A percentile compares a stretch with the other conserved stretches of the same genome.
These are phyloP conservation scores for Agonopterix arenella DNA, from an alignment of 2,888 invertebrate species.

Conservation along the genomic window DNA sequence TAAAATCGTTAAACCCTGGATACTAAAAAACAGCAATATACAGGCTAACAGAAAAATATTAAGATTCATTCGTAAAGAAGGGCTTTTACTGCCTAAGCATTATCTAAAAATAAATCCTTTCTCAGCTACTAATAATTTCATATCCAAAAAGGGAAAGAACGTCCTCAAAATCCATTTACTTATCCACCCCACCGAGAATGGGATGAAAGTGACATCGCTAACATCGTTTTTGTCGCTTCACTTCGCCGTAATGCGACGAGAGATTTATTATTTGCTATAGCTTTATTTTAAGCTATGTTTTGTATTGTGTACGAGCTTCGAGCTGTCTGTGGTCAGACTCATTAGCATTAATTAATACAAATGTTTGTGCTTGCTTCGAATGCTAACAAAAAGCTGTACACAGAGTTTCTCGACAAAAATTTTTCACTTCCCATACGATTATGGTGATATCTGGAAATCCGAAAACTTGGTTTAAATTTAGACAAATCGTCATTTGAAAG, in stretches of 20 bases:
- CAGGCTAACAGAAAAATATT: too few species aligned
- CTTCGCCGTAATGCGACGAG: constrained; percentile 10
- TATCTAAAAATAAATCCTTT: too few species aligned
- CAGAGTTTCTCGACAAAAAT: constrained; percentile 9
- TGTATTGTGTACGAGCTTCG: neutral
- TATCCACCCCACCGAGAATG: constrained; percentile 18
- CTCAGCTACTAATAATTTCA: too few species aligned
- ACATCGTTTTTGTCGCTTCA: constrained; percentile 13
- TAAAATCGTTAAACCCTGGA: too few species aligned
- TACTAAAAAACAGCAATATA: too few species aligned
- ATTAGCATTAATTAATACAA: constrained; percentile 34
- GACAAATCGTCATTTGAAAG: too few species aligned
- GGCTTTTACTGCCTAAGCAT: neutral
- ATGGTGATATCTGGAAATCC: too few species aligned
- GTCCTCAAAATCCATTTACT: constrained; percentile 17
- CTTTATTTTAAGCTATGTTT: constrained; percentile 14
- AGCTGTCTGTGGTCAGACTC: constrained; percentile 17
- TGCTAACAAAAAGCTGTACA: constrained; percentile 28
- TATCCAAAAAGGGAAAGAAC: neutral
- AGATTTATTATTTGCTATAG: constrained; percentile 29
- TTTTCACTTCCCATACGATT: too few species aligned
- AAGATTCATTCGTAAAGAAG: too few species aligned
- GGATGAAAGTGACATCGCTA: constrained; percentile 12
- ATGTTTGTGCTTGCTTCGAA: constrained; percentile 11
- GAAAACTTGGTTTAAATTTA: too few species aligned